Evolutionary conservation across 2,797 vertebrate genomes (phyloP), one percentile per base, ranked within the genome.

Genomic region (Heliangelus exortis): DNA sequence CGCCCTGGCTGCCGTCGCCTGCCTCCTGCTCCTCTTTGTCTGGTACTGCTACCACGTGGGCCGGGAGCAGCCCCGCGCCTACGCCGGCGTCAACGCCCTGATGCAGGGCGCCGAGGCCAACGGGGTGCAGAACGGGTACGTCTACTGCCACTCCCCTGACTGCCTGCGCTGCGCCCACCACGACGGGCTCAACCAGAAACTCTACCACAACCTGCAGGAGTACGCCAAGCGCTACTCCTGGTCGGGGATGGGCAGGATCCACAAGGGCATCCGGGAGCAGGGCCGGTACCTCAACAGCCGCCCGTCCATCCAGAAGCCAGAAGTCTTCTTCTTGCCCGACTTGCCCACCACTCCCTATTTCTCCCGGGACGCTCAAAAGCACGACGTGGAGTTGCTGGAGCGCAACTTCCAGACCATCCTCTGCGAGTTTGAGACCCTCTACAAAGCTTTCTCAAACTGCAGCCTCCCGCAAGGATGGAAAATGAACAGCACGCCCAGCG

Each of bases 181-280:
- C 1, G 98, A 99, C 26, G 99, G 98, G 28, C 98, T 99, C 93
- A 99, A 99, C 98, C 99, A 99, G 98, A 98, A 98, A 88, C 99
- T 99, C 39, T 99, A 99, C 96, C 99, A 99, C 98, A 99, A 98
- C 97, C 98, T 99, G 95, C 99, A 99, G 98, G 99, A 99, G 66
- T 99, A 99, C 1, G 99, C 99, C 98, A 99, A 99, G 96, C 98
- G 99, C 88, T 99, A 99, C 98, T 99, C 99, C 72, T 99, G 99
- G 99, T 98, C 99, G 0, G 99, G 99, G 90, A 99, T 99, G 99
- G 99, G 99, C 91, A 98, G 99, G 72, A 99, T 99, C 96, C 99
- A 99, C 96, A 99, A 99, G 96, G 99, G 98, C 50, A 98, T 99
- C 83, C 99, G 99, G 0, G 99, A 99, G 91, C 99, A 99, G 97